phyloP scores from a whole-genome alignment of 1,140 invertebrate genomes.

The Argopecten irradians region DNA sequence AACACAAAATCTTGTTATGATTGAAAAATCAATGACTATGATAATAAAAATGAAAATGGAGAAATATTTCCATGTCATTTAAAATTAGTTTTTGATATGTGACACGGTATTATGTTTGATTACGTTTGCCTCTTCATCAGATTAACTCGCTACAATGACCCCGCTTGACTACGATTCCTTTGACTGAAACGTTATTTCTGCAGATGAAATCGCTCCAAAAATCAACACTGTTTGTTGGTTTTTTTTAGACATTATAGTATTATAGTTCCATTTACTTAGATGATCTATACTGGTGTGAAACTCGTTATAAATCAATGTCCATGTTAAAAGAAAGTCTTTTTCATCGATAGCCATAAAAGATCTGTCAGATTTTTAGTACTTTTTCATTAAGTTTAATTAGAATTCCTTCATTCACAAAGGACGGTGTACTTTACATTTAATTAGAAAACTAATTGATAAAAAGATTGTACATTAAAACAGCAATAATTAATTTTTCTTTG shows the following conservation, averaged over 20 bases:
- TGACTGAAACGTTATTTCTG: background rate
- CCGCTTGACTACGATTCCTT: background rate
- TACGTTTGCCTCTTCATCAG: background rate
- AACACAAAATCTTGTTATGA: constrained; percentile 22
- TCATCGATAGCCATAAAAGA: background rate
- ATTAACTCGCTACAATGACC: background rate
- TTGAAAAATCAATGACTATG: background rate
- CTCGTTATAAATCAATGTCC: background rate
- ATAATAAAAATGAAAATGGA: constrained; percentile 23
- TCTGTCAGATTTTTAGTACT: background rate
- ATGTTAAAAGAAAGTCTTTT: background rate
- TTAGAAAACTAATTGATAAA: background rate
- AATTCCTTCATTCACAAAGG: background rate
- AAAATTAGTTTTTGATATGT: background rate
- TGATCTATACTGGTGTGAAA: background rate
- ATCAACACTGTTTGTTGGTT: background rate
- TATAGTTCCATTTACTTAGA: background rate
- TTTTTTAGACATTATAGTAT: background rate
- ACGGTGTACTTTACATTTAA: background rate
- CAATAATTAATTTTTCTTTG: background rate
- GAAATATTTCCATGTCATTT: background rate
- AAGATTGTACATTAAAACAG: no score
- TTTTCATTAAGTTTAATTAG: background rate
- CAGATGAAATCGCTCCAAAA: background rate
- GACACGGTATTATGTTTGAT: background rate